A percentile compares a stretch with the other conserved stretches of the same genome.
Evolutionary conservation across 2,888 invertebrate species (phyloP).

Genomic region (Acanthosepion lycidas): DNA sequence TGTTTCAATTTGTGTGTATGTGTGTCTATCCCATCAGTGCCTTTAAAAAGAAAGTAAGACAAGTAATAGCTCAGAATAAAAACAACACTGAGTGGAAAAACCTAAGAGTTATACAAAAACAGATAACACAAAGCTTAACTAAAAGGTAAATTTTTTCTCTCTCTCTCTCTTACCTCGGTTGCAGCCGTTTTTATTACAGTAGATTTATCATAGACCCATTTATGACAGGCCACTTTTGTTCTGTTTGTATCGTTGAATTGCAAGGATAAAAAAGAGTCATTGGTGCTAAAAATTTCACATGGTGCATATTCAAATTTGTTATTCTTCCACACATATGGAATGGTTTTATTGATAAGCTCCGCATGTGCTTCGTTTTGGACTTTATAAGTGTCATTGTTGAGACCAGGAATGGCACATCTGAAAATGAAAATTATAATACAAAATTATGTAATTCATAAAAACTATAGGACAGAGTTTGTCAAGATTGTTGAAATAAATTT

Average conservation of each 20-base stretch:
- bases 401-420: conserved; percentile 6
- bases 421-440: background rate
- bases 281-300: background rate
- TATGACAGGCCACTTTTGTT: background rate
- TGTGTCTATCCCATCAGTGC: no score
- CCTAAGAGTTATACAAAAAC: no score
- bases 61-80: no score
- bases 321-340: background rate
- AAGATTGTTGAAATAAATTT: background rate
- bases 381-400: background rate
- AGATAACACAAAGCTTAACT: no score
- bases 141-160: no score
- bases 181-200: background rate
- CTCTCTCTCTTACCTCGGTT: background rate
- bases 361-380: conserved; percentile 1
- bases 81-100: no score
- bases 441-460: background rate
- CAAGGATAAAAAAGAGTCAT: background rate
- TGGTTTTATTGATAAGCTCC: conserved; percentile 4
- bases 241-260: background rate
- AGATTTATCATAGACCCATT: background rate
- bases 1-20: no score
- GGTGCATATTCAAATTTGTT: background rate
- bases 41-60: no score
- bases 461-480: background rate